Evolutionary conservation across 2,797 vertebrate genomes (phyloP), one percentile per base, ranked within the genome.

Genomic region (Gymnocypris eckloni): DNA sequence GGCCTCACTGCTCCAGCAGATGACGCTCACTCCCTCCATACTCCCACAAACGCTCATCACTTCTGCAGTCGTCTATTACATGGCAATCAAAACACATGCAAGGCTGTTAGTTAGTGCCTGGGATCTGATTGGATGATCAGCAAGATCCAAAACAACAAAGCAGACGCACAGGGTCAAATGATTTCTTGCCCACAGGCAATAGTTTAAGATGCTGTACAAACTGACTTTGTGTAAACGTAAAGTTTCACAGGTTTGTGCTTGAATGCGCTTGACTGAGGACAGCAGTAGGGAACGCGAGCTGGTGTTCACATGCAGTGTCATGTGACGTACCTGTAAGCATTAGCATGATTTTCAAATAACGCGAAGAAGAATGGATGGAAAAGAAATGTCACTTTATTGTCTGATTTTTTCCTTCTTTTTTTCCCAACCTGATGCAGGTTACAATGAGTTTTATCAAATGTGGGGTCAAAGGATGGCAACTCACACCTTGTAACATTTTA

Each of bases 391-490:
- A 87, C 81, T 91, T 92, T 87, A 83, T 87, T 87, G 69, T 83
- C 75, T 37, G 83, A 73, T 89, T 75, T 82, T 87, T 86, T 87
- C 70, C 76, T 86, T 56, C 25, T 73, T 88, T 86, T 82, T 89
- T 87, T 88, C 87, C 90, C 89, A 93, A 93, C 89, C 90, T 90
- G 90, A 93, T 91, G 90, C 85, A 89, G 90, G 90, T 92, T 92
- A 92, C 90, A 93, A 87, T 90, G 89, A 84, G 81, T 90, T 90
- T 90, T 88, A 90, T 87, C 86, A 86, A 86, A 86, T 71, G 86
- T 88, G 79, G 86, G 87, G 45, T 87, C 76, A 86, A 89, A 87
- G 71, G 76, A 86, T 89, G 87, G 84, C 85, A 85, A 86, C 75
- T 84, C 56, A 61, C 64, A 87, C 83, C 88, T 90, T 84, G 86